Base-by-base conservation (phyloP, 2,113 vertebrate genomes). In the Coptodon rendalli region DNA sequence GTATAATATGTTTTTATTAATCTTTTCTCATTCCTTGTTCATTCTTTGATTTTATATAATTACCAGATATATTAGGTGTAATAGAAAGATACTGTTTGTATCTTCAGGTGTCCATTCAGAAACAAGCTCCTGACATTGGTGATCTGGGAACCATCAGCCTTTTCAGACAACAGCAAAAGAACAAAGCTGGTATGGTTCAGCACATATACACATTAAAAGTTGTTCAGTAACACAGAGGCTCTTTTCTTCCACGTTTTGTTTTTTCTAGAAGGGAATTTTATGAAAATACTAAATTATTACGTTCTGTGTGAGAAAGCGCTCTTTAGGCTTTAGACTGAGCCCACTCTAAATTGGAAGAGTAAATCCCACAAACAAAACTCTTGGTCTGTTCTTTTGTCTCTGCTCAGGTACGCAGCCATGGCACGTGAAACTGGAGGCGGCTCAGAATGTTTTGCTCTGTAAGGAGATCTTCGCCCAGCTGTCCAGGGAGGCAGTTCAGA, bases 381-480 rank as follows among this genome's bases (percentile, higher is more conserved):
- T 7, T 12, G 48, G 22, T 22, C 19, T 52, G 27, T 5, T 10
- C 5, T 12, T 22, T n/a, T 5, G n/a, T 27, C 14, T 19, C 19
- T 14, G 1, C 10, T 27, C 93, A 99, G 98, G 98, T 40, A 97
- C 97, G 14, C 97, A 98, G 59, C 95, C 96, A 19, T 99, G 99
- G 99, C 98, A 99, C 53, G 96, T 97, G 2, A 99, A 98, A 92
- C 94, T 99, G 27, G 99, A 99, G 88, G 97, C 98, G 0, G 98
- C 99, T 36, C 99, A 99, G 92, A 99, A 99, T 2, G 99, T 99
- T 78, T 94, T 99, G 52, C 93, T 99, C 4, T 99, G 99, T 94
- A 99, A 99, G 94, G 99, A 99, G 95, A 99, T 99, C 89, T 99
- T 99, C 88, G 98, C 98, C 9, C 99, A 99, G 92, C 96, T 99